Evolutionary conservation across 2,113 vertebrate species (phyloP).

Genomic region (Nymphicus hollandicus): DNA sequence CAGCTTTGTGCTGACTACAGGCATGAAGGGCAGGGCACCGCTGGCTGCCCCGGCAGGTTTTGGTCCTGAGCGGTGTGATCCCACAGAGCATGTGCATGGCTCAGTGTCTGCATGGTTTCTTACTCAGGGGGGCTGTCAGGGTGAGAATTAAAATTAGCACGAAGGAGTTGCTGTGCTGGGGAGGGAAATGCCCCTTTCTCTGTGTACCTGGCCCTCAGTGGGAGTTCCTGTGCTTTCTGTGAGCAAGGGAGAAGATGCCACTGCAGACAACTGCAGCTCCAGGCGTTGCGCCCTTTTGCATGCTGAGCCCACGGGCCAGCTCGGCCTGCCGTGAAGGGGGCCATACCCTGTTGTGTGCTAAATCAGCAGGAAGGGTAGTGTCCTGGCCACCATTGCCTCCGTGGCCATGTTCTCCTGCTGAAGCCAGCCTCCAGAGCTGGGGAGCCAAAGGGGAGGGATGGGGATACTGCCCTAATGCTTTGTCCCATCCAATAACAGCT

Average conservation of each 20-base stretch:
- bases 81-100: fast-evolving
- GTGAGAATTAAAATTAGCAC: background rate
- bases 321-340: background rate
- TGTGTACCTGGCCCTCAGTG: fast-evolving
- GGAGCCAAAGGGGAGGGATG: background rate
- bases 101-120: background rate
- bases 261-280: background rate
- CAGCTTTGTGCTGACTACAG: background rate
- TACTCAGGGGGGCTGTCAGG: background rate
- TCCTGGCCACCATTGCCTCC: background rate
- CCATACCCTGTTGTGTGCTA: background rate
- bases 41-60: background rate
- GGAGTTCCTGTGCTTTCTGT: background rate
- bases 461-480: background rate
- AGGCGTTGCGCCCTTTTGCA: background rate
- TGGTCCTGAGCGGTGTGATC: fast-evolving
- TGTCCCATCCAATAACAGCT: background rate
- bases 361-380: background rate
- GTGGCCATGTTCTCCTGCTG: background rate
- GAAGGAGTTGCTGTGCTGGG: background rate
- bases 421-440: background rate
- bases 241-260: background rate
- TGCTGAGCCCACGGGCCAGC: background rate
- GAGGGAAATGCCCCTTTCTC: background rate
- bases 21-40: fast-evolving